These are phyloP conservation scores for Poecilia latipinna DNA, from an alignment of 2,113 vertebrate species.

Conservation along the genomic window DNA sequence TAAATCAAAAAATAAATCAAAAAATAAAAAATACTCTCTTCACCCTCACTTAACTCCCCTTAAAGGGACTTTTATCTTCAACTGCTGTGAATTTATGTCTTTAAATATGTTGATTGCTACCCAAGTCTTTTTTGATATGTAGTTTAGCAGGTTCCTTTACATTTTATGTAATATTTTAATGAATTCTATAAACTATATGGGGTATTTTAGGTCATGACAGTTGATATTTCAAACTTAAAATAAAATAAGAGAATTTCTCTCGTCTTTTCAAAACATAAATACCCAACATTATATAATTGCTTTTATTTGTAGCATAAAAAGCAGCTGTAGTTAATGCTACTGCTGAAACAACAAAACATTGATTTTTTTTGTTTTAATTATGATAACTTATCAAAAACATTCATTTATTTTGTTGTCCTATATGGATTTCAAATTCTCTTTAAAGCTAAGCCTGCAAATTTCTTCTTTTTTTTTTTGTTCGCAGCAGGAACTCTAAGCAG, in stretches of 20 bases:
- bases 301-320: no score
- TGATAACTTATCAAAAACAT: no score
- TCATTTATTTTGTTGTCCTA: no score
- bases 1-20: conserved; percentile 11
- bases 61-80: conserved; percentile 20
- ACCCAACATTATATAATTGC: no score
- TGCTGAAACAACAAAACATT: no score
- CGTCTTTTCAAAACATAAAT: no score
- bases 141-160: not conserved
- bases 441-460: no score
- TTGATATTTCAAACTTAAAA: not conserved
- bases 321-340: no score
- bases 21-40: conserved; percentile 30
- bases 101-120: conserved; percentile 36
- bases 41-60: not conserved
- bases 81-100: conserved; percentile 19
- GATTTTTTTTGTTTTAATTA: no score
- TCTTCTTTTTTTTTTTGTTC: conserved; percentile 15
- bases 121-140: conserved; percentile 1
- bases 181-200: no score
- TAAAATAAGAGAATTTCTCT: no score
- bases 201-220: not conserved
- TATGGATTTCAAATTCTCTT: no score
- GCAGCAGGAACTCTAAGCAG: conserved; percentile 49
- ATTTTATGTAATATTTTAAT: not conserved